Percentiles rank a stretch among this genome's conserved stretches.
phyloP scores from a whole-genome alignment of 2,888 invertebrate genomes.

The Beris chalybata region DNA sequence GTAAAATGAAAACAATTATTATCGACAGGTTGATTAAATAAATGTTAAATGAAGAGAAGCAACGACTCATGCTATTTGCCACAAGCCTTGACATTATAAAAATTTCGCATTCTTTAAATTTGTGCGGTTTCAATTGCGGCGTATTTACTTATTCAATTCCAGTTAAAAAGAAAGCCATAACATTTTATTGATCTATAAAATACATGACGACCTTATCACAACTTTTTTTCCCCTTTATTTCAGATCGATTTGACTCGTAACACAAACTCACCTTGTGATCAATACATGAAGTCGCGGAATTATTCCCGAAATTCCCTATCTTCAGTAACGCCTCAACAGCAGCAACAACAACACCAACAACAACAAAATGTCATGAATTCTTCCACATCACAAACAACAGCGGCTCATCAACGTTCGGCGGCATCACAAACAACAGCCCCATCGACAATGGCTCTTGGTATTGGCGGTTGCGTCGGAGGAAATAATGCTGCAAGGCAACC shows the following conservation, averaged over 20 bases:
- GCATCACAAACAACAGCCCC: slow-evolving; percentile 40
- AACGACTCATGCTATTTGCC: too few relatives aligned
- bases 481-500: neutral
- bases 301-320: slow-evolving; percentile 37
- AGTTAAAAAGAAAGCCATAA: too few relatives aligned
- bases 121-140: too few relatives aligned
- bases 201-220: too few relatives aligned
- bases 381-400: slow-evolving; percentile 21
- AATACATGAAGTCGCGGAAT: slow-evolving; percentile 31
- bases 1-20: too few relatives aligned
- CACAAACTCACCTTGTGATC: slow-evolving; percentile 39
- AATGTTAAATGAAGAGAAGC: too few relatives aligned
- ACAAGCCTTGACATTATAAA: too few relatives aligned
- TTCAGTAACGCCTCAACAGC: slow-evolving; percentile 19
- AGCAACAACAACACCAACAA: neutral
- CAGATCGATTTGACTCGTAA: slow-evolving; percentile 39
- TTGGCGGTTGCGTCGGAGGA: slow-evolving; percentile 18
- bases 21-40: too few relatives aligned
- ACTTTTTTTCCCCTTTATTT: slow-evolving; percentile 1
- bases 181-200: too few relatives aligned
- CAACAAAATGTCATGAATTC: slow-evolving; percentile 3
- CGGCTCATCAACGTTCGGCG: slow-evolving; percentile 37
- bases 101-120: too few relatives aligned
- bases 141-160: too few relatives aligned
- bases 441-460: slow-evolving; percentile 32